Conservation (phyloP, 2,797 vertebrate genomes). For the Brachyrhaphis roseni region DNA sequence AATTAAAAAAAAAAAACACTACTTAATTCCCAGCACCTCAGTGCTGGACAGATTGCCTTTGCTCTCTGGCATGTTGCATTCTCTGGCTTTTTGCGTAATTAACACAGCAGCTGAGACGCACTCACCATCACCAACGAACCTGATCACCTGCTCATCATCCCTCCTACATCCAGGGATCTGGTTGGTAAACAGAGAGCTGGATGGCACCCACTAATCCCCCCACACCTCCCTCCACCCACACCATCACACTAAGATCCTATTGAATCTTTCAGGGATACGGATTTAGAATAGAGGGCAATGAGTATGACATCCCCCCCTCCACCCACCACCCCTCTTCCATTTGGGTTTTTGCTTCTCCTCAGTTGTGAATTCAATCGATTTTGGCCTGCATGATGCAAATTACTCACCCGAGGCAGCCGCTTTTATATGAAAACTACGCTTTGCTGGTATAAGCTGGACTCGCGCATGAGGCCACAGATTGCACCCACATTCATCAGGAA, state of each 20-base stretch:
- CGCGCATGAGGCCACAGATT: conserved; percentile 5
- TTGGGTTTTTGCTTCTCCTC: conserved; percentile 34
- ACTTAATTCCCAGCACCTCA: conserved; percentile 19
- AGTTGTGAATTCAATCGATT: conserved; percentile 62
- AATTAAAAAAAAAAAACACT: background rate
- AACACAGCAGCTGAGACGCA: conserved; percentile 72
- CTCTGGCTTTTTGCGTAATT: conserved; percentile 79
- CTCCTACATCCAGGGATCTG: conserved; percentile 44
- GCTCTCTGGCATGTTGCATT: conserved; percentile 51
- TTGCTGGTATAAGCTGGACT: conserved; percentile 32
- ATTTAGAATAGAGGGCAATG: conserved; percentile 35
- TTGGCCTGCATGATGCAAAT: conserved; percentile 59
- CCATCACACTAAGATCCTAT: conserved; percentile 44
- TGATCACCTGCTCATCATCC: conserved; percentile 55
- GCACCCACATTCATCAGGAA: conserved; percentile 8
- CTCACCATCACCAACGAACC: conserved; percentile 40
- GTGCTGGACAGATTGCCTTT: conserved; percentile 26
- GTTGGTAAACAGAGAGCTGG: conserved; percentile 20
- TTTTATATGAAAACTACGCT: conserved; percentile 47
- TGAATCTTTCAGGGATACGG: conserved; percentile 61
- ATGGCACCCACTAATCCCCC: conserved; percentile 50
- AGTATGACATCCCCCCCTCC: background rate
- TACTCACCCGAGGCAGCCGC: conserved; percentile 69
- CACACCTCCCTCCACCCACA: conserved; percentile 35
- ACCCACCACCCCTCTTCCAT: background rate